Percentiles rank a stretch among this genome's conserved stretches.
Conservation (phyloP, 2,888 invertebrate species). For the Ganaspis brasiliensis region DNA sequence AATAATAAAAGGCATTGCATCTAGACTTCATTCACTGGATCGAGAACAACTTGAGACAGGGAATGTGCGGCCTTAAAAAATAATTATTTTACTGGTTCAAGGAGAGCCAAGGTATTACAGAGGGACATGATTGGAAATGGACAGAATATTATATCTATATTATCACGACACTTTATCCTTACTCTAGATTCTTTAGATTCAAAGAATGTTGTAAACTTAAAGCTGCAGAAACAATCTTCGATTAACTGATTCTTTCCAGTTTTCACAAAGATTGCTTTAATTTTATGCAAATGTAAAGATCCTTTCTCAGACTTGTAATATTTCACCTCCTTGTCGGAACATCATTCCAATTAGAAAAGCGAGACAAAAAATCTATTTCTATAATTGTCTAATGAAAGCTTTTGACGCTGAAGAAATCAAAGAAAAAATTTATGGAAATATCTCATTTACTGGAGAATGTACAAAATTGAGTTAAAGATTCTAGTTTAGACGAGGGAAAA, state of each 20-base stretch:
- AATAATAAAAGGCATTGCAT: slow-evolving; percentile 23
- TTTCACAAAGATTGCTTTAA: slow-evolving; percentile 21
- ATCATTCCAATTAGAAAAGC: neutral
- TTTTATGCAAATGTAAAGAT: slow-evolving; percentile 21
- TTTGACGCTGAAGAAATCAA: neutral
- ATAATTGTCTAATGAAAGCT: neutral
- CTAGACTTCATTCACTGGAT: slow-evolving; percentile 4
- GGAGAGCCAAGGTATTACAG: slow-evolving; percentile 19
- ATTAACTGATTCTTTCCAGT: slow-evolving; percentile 10
- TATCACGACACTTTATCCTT: slow-evolving; percentile 25
- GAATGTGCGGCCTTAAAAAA: slow-evolving; percentile 37
- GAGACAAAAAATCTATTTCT: neutral
- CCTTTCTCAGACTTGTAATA: neutral
- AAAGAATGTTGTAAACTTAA: slow-evolving; percentile 25
- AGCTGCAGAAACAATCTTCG: neutral
- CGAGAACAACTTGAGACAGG: slow-evolving; percentile 3
- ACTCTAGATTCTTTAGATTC: slow-evolving; percentile 9
- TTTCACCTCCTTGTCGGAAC: neutral
- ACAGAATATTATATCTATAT: slow-evolving; percentile 27
- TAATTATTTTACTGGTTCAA: slow-evolving; percentile 42
- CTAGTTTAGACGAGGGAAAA: too few relatives aligned
- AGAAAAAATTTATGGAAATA: neutral
- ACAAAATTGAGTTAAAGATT: too few relatives aligned
- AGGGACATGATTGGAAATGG: slow-evolving; percentile 32
- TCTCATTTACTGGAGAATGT: neutral